Evolutionary conservation across 2,888 invertebrate species (phyloP).

Genomic region (Ophonus ardosiacus): DNA sequence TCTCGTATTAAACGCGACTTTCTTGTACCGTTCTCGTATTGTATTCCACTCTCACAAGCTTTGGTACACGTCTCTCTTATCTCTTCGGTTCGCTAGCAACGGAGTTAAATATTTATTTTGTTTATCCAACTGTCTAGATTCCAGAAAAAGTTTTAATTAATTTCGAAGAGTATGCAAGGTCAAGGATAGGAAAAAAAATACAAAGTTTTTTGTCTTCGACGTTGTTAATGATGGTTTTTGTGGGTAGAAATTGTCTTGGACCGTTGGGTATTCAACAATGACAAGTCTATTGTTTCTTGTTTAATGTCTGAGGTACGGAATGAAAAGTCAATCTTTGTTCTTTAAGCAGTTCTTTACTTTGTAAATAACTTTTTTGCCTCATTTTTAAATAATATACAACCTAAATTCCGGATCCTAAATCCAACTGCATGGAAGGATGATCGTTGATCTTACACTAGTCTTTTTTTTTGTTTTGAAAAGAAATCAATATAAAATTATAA

Average conservation of each 20-base stretch:
- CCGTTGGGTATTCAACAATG: background rate
- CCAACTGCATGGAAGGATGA: too few relatives aligned
- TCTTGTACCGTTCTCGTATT: constrained; percentile 5
- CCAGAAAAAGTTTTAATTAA: constrained; percentile 25
- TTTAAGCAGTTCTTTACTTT: constrained; percentile 3
- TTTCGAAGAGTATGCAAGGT: constrained; percentile 27
- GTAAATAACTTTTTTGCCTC: background rate
- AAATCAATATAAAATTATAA: too few relatives aligned
- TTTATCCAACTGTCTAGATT: constrained; percentile 21
- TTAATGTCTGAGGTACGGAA: constrained; percentile 22
- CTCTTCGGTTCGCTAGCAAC: background rate
- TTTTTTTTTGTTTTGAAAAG: too few relatives aligned
- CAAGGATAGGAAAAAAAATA: background rate
- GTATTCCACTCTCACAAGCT: constrained; percentile 19
- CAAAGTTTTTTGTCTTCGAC: background rate
- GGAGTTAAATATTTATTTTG: background rate
- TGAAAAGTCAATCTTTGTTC: constrained; percentile 38
- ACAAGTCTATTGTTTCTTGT: constrained; percentile 17
- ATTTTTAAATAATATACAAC: background rate
- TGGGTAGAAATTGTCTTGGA: background rate
- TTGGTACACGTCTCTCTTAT: background rate
- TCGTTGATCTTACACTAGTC: too few relatives aligned
- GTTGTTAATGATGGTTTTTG: constrained; percentile 5
- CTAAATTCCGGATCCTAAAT: too few relatives aligned
- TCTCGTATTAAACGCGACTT: constrained; percentile 48